Percentiles rank a stretch among this genome's conserved stretches.
These are phyloP conservation scores for Capricornis sumatraensis DNA, from an alignment of 2,113 vertebrate species.

Conservation along the genomic window DNA sequence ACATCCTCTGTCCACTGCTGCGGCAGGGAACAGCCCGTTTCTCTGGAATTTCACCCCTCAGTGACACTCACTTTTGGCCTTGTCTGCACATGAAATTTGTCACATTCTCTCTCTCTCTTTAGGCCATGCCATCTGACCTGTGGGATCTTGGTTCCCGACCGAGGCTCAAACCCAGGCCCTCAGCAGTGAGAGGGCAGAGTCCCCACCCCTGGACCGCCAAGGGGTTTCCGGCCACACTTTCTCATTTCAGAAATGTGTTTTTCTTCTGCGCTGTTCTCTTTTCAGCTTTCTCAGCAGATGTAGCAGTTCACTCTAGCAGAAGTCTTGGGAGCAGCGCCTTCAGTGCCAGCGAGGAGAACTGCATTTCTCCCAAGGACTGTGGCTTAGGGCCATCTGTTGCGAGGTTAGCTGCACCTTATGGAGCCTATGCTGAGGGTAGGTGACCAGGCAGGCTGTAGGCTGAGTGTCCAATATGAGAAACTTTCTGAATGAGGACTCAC, in stretches of 20 bases:
- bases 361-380: neutral
- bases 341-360: neutral
- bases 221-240: neutral
- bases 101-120: neutral
- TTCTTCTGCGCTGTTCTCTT: neutral
- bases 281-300: neutral
- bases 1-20: neutral
- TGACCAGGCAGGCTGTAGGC: neutral
- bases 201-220: rapidly evolving
- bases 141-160: neutral
- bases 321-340: neutral
- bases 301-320: neutral
- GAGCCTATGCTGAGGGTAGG: neutral
- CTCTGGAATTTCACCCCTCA: neutral
- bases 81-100: neutral
- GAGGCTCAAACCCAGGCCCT: neutral
- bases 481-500: neutral
- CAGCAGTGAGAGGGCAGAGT: neutral
- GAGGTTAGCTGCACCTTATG: neutral
- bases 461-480: neutral
- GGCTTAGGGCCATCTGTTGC: neutral
- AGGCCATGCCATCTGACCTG: neutral
- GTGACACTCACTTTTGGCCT: neutral
- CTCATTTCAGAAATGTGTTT: neutral
- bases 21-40: neutral